Evolutionary conservation across 1,140 invertebrate species (phyloP), one percentile per base, ranked within the genome.

Genomic region (Trialeurodes vaporariorum): DNA sequence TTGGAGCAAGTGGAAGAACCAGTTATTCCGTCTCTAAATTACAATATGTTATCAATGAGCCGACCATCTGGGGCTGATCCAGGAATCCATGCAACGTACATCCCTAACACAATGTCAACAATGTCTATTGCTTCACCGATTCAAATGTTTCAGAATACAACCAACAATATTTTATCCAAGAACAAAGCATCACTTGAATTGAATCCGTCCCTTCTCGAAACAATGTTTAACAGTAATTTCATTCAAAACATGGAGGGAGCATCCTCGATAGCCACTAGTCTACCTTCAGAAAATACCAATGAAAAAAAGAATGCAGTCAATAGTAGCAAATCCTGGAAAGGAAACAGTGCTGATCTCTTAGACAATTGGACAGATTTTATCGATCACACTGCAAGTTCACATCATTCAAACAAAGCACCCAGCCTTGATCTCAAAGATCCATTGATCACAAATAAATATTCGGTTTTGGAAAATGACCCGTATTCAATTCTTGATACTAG

Each of bases 21-120:
- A 1, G 83, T 83, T 12, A 77, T 81, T 24, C 84, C 84, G 1
- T 78, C 78, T 59, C 72, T 85, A 11, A 81, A 83, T 49, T 21
- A 71, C 17, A 65, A 65, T 49, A 9, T 49, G 17, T 17, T 49
- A 9, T 5, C 34, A 49, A 49, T 49, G 34, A 49, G 34, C 34
- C n/a, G n/a, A n/a, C 34, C 34, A 5, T 9, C 34, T 9, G 34
- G 5, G 17, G 11, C 27, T 65, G 13, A 65, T 49, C 64, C 27
- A 27, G 40, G 27, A 65, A 24, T 65, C 5, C 64, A 23, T 25
- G 5, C n/a, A n/a, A n/a, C 60, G 24, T 61, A n/a, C n/a, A 11
- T 61, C 5, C 60, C 60, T 9, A 49, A 61, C 60, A n/a, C 9
- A 61, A 61, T 61, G 60, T 5, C 60, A 23, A n/a, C n/a, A n/a